Percentiles rank a stretch among this genome's conserved stretches.
Conservation (phyloP, 2,797 vertebrate genomes). For the Danio choprae region DNA sequence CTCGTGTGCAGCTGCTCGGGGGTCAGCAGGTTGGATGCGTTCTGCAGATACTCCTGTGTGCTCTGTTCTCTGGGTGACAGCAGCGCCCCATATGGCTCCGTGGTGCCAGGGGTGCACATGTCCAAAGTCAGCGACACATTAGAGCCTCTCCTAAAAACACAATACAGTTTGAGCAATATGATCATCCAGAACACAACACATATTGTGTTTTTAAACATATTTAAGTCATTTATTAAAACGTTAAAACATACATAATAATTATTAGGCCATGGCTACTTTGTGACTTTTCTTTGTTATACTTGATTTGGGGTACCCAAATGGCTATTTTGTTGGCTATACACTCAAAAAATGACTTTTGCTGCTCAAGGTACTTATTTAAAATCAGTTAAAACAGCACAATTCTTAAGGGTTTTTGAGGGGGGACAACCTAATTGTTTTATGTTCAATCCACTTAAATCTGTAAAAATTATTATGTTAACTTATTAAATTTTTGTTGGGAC, state of each 20-base stretch:
- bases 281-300: background rate
- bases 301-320: no score
- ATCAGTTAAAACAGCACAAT: no score
- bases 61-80: constrained; percentile 94
- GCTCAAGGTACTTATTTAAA: no score
- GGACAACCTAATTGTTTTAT: no score
- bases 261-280: background rate
- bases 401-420: no score
- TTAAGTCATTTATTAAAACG: background rate
- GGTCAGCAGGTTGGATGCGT: constrained; percentile 86
- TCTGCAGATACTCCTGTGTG: constrained; percentile 90
- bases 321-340: no score
- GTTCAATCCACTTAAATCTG: no score
- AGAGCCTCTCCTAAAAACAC: constrained; percentile 88
- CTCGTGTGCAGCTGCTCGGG: constrained; percentile 88
- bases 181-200: background rate
- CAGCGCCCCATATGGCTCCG: constrained; percentile 91
- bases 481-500: no score
- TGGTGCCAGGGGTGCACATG: constrained; percentile 96
- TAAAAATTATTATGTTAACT: no score
- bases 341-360: no score
- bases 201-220: background rate
- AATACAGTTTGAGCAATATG: background rate
- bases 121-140: constrained; percentile 98
- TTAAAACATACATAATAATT: background rate